Base-by-base conservation (phyloP, 2,797 vertebrate species). In the Coregonus ussuriensis region DNA sequence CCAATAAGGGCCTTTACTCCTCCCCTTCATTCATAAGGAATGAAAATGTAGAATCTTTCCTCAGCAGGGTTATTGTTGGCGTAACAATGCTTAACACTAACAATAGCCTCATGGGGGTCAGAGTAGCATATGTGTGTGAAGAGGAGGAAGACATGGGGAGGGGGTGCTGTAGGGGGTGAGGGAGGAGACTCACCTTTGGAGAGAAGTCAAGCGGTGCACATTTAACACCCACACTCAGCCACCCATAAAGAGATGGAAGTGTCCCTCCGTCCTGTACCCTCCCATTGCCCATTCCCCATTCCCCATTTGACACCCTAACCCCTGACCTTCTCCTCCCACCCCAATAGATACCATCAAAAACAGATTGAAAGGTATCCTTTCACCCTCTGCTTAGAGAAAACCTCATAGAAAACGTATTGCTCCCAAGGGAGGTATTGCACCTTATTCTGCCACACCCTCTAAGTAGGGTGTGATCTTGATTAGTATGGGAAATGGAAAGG, bases 51-150 rank as follows among this genome's bases (percentile, higher is more conserved):
- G 25, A 29, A 76, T 69, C 74, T 86, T 85, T 79, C 54, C 77
- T 83, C 75, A 47, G 76, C 56, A 21, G 65, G 35, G 82, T 77
- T 77, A 82, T 88, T 86, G 86, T 88, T 77, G 71, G 66, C 74
- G 70, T 84, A 84, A 92, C 91, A 91, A 92, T 90, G 86, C 85
- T 91, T 90, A 89, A 93, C 87, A 88, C 85, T 76, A 86, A 93
- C 92, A 93, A 94, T 88, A 87, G 89, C 77, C 78, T 79, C 66
- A 78, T 53, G 73, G 69, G 77, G 71, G 90, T 83, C 79, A 79
- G 73, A 72, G 84, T 80, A 83, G 91, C 85, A 90, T 88, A 91
- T 92, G 91, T 87, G 87, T 89, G 87, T 89, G 83, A 78, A 78
- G 82, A 70, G 78, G 77, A 47, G 88, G 79, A 87, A 68, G 53